Conservation (phyloP, 1,140 invertebrate genomes). For the Drosophila ogumai region DNA sequence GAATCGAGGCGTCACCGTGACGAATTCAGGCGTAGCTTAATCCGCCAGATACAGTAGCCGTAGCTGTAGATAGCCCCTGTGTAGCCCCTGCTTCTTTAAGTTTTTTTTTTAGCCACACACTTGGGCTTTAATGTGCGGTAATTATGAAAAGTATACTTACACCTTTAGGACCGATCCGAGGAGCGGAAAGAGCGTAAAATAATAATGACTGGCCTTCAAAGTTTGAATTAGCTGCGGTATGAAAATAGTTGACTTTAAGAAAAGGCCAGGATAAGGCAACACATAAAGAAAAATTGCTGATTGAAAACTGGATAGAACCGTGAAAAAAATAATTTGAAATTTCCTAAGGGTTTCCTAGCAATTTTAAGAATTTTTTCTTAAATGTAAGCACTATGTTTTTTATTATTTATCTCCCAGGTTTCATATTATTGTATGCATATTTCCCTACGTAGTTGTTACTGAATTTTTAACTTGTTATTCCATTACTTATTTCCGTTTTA, state of each 20-base stretch:
- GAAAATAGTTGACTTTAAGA: constrained; percentile 38
- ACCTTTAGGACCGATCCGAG: constrained; percentile 5
- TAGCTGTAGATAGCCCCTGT: constrained; percentile 1
- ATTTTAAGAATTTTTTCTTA: neutral
- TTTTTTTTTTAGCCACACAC: constrained; percentile 41
- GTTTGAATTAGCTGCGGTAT: constrained; percentile 63
- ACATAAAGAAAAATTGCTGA: neutral
- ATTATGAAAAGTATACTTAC: constrained; percentile 78
- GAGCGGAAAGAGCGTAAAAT: constrained; percentile 39
- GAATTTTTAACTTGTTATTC: constrained; percentile 29
- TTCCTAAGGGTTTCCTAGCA: neutral
- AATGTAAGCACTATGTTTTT: neutral
- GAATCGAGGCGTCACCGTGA: constrained; percentile 62
- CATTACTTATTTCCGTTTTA: constrained; percentile 5
- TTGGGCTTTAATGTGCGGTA: constrained; percentile 76
- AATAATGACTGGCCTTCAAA: constrained; percentile 59
- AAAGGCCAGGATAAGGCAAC: neutral
- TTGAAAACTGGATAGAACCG: neutral
- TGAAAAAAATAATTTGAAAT: neutral
- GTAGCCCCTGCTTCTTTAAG: neutral
- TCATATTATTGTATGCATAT: neutral
- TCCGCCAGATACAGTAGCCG: constrained; percentile 27
- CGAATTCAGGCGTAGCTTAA: constrained; percentile 70
- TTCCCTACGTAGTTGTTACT: neutral
- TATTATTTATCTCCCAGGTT: neutral